Base-by-base conservation (phyloP, 2,888 invertebrate genomes). In the Drosophila atroscutellata region DNA sequence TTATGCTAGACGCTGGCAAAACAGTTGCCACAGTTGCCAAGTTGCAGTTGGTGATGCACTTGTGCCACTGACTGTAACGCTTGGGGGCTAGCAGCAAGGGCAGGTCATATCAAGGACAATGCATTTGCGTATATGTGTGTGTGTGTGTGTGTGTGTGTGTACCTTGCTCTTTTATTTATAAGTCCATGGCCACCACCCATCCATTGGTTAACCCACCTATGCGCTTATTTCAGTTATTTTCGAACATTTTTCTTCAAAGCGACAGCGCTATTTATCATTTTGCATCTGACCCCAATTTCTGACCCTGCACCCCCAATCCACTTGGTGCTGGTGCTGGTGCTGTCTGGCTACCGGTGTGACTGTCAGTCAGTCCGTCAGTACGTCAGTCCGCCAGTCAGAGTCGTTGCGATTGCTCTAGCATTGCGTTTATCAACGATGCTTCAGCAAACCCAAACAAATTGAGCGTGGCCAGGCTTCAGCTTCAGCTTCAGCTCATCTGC, bases 21-120 rank as follows among this genome's bases (percentile, higher is more conserved):
- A 73, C 73, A 73, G 85, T 84, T 81, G 82, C 66, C 65, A 73
- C 72, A 73, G 85, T 84, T 81, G 82, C 66, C 65, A 66, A 61
- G 61, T 39, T 62, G 71, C 63, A 54, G 37, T 51, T 58, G 71
- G 39, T 52, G 24, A 4, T 63, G 55, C 63, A 37, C 56, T 34
- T 69, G 63, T 75, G 79, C 37, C 79, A 66, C 78, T 66, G 61
- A 73, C 72, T 75, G 72, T 64, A 68, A 60, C 73, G 71, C 63
- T 72, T 72, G 56, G 65, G 61, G 68, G 70, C 26, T 32, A 18
- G 26, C 24, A 15, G 36, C 18, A 15, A 32, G 26, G n/a, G 68
- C 55, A 52, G 60, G 64, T 80, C 75, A 70, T 51, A 74, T 70
- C 86, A 86, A 84, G 84, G 85, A 86, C 86, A 86, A 73, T 77